phyloP scores from a whole-genome alignment of 2,888 invertebrate genomes.

The Serrognathus titanus region DNA sequence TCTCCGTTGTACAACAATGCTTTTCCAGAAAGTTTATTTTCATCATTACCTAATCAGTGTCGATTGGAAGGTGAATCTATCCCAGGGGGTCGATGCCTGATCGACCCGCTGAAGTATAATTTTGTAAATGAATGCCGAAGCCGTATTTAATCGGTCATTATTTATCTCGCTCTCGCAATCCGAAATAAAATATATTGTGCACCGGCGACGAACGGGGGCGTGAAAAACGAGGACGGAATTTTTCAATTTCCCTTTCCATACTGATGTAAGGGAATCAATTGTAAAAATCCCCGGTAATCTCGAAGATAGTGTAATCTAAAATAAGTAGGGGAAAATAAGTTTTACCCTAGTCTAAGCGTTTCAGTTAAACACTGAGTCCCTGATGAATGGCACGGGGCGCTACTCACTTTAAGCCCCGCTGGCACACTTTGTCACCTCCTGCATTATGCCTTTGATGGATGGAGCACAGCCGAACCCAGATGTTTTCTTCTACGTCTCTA shows the following conservation, averaged over 20 bases:
- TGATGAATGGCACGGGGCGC: slow-evolving; percentile 45
- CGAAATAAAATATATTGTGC: too few relatives aligned
- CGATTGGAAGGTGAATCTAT: slow-evolving; percentile 27
- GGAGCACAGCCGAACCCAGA: slow-evolving; percentile 38
- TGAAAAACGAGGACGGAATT: neutral
- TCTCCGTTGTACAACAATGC: neutral
- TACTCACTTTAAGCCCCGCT: slow-evolving; percentile 40
- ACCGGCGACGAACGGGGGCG: too few relatives aligned
- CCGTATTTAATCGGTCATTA: too few relatives aligned
- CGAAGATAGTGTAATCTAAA: slow-evolving; percentile 37
- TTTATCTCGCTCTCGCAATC: too few relatives aligned
- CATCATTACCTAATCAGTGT: slow-evolving; percentile 30
- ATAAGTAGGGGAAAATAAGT: slow-evolving; percentile 34
- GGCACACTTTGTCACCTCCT: slow-evolving; percentile 46
- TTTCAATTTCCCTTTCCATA: slow-evolving; percentile 9
- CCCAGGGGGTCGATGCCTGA: slow-evolving; percentile 15
- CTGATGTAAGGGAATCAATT: slow-evolving; percentile 15
- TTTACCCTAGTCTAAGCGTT: slow-evolving; percentile 13
- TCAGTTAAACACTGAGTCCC: slow-evolving; percentile 39
- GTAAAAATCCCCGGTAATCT: slow-evolving; percentile 29
- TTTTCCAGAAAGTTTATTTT: slow-evolving; percentile 1
- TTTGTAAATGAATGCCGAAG: too few relatives aligned
- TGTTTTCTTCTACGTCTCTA: slow-evolving; percentile 44
- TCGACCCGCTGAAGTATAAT: neutral
- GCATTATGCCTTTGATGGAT: slow-evolving; percentile 47